Evolutionary conservation across 2,888 invertebrate genomes (phyloP), one percentile per base, ranked within the genome.

Genomic region (Limenitis camilla): DNA sequence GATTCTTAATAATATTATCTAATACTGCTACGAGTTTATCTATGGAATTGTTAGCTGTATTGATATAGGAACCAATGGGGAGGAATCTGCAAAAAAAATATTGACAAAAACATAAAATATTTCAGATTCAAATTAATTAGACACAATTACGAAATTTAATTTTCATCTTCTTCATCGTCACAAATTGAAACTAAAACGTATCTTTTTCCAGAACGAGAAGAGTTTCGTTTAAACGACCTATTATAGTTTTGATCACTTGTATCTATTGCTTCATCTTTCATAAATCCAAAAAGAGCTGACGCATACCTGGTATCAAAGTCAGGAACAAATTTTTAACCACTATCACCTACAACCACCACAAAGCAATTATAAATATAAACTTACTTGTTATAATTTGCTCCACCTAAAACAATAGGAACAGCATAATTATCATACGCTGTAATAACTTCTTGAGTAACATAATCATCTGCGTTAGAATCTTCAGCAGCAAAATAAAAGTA

Each of bases 371-470:
- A 19, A 1, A 19, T 19, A 2, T 19, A 19, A 19, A 19, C 74
- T 76, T 67, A 87, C 87, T 67, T 78, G 5, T 40, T 69, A 72
- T 92, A 92, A 74, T 93, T 89, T 36, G 89, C 89, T 9, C 90
- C 90, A 11, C 92, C 92, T 67, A 89, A 82, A 5, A 92, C 90
- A 30, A 93, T 88, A 0, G 93, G 93, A 0, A 93, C 81, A 30
- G 91, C 84, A 63, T 89, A 84, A 69, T 90, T 85, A 63, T 90
- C 83, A 59, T 88, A 80, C 1, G 87, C 85, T 32, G 73, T 74
- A 31, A 83, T 53, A 0, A 86, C 74, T 56, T 81, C 79, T 5
- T 67, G 63, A 0, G 80, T 79, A 5, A 86, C 75, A 62, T 76
- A 87, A 60, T 87, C 86, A 33, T 73, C 72, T 0, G 74, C 60